phyloP scores from a whole-genome alignment of 2,888 invertebrate species.

The Acrocyrtus sp. region DNA sequence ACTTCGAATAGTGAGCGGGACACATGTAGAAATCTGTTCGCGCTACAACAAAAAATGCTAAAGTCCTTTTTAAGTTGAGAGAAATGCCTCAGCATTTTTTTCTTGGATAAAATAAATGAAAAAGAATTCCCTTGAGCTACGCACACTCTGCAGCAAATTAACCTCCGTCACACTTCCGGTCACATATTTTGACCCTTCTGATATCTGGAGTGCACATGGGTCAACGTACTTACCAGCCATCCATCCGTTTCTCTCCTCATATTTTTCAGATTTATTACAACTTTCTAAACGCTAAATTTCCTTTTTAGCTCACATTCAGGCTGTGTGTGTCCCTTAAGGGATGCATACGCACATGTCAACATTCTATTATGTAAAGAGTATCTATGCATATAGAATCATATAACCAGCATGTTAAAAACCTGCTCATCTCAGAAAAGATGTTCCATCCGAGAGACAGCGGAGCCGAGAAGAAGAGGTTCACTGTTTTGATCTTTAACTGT shows the following conservation, averaged over 20 bases:
- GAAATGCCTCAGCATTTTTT: no score
- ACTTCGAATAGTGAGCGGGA: no score
- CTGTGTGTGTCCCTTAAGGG: slow-evolving; percentile 47
- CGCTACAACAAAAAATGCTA: no score
- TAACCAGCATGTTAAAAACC: no score
- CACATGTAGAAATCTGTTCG: no score
- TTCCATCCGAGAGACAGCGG: slow-evolving; percentile 15
- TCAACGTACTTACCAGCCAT: slow-evolving; percentile 59
- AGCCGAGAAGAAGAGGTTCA: slow-evolving; percentile 32
- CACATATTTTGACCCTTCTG: slow-evolving; percentile 63
- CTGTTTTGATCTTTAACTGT: slow-evolving; percentile 23
- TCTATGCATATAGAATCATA: no score
- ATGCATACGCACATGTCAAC: slow-evolving; percentile 26
- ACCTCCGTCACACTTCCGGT: slow-evolving; percentile 64
- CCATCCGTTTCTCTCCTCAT: slow-evolving; percentile 51
- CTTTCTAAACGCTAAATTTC: no score
- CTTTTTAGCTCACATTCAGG: no score
- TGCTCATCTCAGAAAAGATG: slow-evolving; percentile 43
- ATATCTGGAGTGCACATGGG: slow-evolving; percentile 63
- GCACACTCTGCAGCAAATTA: slow-evolving; percentile 49
- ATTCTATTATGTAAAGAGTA: background rate
- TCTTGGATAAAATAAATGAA: background rate
- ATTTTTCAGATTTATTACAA: slow-evolving; percentile 30
- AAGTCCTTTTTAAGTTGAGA: no score
- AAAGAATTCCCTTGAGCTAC: background rate